Evolutionary conservation across 1,140 invertebrate species (phyloP), one percentile per base, ranked within the genome.

Genomic region (Theocolax elegans): DNA sequence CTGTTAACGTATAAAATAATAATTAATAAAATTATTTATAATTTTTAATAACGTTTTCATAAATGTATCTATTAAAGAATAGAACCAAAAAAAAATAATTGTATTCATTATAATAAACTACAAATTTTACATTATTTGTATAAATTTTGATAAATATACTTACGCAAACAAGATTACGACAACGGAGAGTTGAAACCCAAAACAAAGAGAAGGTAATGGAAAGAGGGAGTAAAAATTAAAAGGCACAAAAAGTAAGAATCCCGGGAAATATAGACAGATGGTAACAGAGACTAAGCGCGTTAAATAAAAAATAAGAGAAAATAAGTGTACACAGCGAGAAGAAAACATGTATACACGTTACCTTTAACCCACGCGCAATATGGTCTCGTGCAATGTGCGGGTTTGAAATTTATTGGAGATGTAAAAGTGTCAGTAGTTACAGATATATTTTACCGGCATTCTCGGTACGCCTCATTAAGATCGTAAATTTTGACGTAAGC

Each of bases 371-470:
- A 35, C 13, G 19, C 12, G 19, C 17, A 63, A 38, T 51, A 64
- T 23, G 17, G 10, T 42, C 10, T 9, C 7, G 25, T 21, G 19
- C 40, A 19, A 13, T 35, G 19, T 40, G 48, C 31, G 31, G 21
- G 17, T 10, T 54, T 10, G 7, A 65, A 54, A 65, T 65, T 65
- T 65, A 65, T 65, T 42, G 49, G 13, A 27, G 63, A 54, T 65
- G 49, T 65, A 53, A 65, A 65, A 65, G 38, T 21, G 63, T 54
- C 49, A 54, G 49, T 54, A 19, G 21, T 65, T 54, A 44, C 15
- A 31, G 31, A 51, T 51, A 49, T 40, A 40, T 38, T 51, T 38
- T 35, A 51, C 10, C 21, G 10, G 6, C 15, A 29, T 19, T 13
- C 31, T 13, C 29, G 23, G 63, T 38, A 13, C 15, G 23, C 19